Evolutionary conservation across 2,888 invertebrate species (phyloP), one percentile per base, ranked within the genome.

Genomic region (Thelaira solivaga): DNA sequence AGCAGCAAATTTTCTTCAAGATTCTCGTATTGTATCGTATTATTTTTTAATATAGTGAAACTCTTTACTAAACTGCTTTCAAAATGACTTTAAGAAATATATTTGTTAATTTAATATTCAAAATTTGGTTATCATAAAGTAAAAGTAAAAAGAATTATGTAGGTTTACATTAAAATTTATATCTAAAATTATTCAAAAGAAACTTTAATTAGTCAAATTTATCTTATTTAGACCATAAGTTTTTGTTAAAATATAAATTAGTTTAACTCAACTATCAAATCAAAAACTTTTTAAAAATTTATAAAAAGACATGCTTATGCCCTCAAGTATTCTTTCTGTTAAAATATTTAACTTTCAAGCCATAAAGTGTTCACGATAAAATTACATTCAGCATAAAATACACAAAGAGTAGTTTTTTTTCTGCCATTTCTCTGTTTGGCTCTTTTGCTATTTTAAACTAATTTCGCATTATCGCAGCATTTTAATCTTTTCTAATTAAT

Each of bases 401-500:
- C n/a, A n/a, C n/a, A n/a, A n/a, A 55, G 18, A 34, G 8, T 26
- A 39, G 1, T 26, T 0, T 4, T 0, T 8, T 13, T 18, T 57
- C 7, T 5, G 0, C 31, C 20, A 8, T 36, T n/a, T 6, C 8
- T 5, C 36, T 20, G 1, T 34, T n/a, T 20, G 11, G 6, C 6
- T 26, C 13, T 49, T 45, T 39, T 49, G 41, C 2, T 47, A 22
- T 49, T 45, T 68, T 18, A 39, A 49, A 47, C 45, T 65, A 2
- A 61, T 68, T 61, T 18, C 47, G 39, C 8, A 47, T 78, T 65
- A 78, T 78, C 74, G 59, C 65, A 39, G 59, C 59, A 71, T 71
- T 31, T 71, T 74, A 78, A 78, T 74, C 69, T 74, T 34, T 61
- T 59, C 59, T 69, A 74, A 78, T 78, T 74, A 74, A 74, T 78